phyloP scores from a whole-genome alignment of 1,140 invertebrate genomes.

The Tigriopus japonicus region DNA sequence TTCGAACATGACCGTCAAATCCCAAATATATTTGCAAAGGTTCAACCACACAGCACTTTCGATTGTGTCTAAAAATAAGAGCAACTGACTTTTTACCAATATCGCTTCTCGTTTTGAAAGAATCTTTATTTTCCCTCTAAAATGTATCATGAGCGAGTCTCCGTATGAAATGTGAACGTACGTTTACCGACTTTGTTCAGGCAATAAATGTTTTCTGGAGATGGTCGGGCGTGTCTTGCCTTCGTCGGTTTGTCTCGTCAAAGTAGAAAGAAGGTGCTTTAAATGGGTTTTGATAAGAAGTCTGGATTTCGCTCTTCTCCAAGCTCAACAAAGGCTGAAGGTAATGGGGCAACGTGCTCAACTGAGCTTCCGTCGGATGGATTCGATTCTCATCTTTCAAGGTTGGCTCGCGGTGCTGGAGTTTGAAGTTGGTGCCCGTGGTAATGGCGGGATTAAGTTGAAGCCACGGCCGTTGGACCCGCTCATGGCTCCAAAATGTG shows the following conservation, averaged over 20 bases:
- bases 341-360: slow-evolving; percentile 9
- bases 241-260: not conserved
- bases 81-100: too few relatives aligned
- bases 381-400: not conserved
- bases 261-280: not conserved
- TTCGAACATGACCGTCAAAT: too few relatives aligned
- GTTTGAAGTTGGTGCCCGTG: not conserved
- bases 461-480: not conserved
- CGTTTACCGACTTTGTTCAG: too few relatives aligned
- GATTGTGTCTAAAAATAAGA: too few relatives aligned
- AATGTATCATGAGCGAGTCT: too few relatives aligned
- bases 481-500: not conserved
- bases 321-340: not conserved
- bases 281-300: not conserved
- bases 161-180: too few relatives aligned
- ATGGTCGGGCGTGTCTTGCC: too few relatives aligned
- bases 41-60: too few relatives aligned
- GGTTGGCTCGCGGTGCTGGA: not conserved
- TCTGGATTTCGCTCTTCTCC: not conserved
- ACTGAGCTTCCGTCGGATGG: slow-evolving; percentile 6
- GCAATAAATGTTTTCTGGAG: too few relatives aligned
- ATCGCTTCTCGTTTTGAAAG: too few relatives aligned
- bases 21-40: too few relatives aligned
- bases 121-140: too few relatives aligned
- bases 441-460: not conserved